Base-by-base conservation (phyloP, 1,140 invertebrate species). In the Probaryconus sp. region DNA sequence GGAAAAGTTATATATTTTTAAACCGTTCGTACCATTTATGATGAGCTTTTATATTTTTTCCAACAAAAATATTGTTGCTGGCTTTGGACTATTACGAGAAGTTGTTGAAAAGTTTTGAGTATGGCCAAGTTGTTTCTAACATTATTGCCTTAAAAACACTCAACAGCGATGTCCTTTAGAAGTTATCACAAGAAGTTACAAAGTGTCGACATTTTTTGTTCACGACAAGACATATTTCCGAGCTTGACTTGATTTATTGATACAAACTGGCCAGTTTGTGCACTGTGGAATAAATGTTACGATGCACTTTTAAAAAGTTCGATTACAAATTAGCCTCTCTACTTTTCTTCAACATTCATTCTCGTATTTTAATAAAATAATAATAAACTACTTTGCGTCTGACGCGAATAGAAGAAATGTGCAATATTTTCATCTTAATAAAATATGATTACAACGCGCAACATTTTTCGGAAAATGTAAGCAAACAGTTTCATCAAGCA, bases 81-180 rank as follows among this genome's bases (percentile, higher is more conserved):
- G 40, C 47, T 47, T 65, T 38, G 42, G 55, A 53, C 48, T 53
- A 65, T 65, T 48, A 65, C 63, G 30, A 30, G 42, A 28, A 65
- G 50, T 55, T 65, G 55, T 31, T 31, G 56, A 55, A 42, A 56
- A 65, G 40, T 65, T 65, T 47, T 20, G 50, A 65, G 63, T 50
- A 24, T 20, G 48, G 40, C 33, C 35, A 55, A 65, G 48, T 55
- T 65, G 61, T 55, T 65, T 53, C 61, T 37, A 65, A 65, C 21
- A 30, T 47, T 55, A 65, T 65, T 65, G 61, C 61, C n/a, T 20
- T 45, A 65, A 65, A 53, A 65, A 65, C 48, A 65, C 31, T 56
- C 31, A 56, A 67, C 63, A 50, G 48, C 31, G 31, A 30, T 53
- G 60, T 35, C 60, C 48, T 53, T 53, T 53, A 53, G 30, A 53